phyloP scores from a whole-genome alignment of 2,113 vertebrate genomes.

The Vicugna pacos region DNA sequence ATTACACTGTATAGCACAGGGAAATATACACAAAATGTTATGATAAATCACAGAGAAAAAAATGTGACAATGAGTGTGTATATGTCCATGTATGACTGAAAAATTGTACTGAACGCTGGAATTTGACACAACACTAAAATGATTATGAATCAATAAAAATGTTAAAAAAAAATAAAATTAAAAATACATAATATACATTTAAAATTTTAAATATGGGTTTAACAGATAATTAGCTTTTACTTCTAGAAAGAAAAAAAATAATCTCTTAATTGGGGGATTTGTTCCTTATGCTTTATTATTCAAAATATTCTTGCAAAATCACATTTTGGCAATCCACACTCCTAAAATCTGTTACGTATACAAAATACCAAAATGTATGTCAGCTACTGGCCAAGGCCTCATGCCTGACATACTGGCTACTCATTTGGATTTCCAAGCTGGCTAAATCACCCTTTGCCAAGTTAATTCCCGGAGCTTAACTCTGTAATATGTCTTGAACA shows the following conservation, averaged over 20 bases:
- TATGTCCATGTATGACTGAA: too few species aligned
- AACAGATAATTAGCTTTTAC: neutral
- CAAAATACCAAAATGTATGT: neutral
- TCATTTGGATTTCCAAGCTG: neutral
- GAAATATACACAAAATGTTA: too few species aligned
- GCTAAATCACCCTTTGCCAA: neutral
- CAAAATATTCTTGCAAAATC: neutral
- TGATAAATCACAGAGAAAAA: too few species aligned
- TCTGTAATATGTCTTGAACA: constrained; percentile 25
- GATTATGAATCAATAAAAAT: too few species aligned
- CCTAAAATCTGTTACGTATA: neutral
- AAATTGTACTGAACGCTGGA: too few species aligned
- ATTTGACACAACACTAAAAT: too few species aligned
- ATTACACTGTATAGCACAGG: too few species aligned
- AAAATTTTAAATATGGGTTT: neutral
- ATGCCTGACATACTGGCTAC: neutral
- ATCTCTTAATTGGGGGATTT: neutral
- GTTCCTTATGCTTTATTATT: neutral
- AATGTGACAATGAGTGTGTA: too few species aligned
- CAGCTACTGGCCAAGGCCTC: neutral
- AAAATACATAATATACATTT: neutral
- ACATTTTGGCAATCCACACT: neutral
- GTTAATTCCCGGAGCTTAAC: constrained; percentile 12
- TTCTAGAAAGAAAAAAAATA: neutral
- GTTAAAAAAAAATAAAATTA: too few species aligned